Evolutionary conservation across 92 coral and sea anemone genomes (phyloP), one percentile per base, ranked within the genome.

Genomic region (Porites rus): DNA sequence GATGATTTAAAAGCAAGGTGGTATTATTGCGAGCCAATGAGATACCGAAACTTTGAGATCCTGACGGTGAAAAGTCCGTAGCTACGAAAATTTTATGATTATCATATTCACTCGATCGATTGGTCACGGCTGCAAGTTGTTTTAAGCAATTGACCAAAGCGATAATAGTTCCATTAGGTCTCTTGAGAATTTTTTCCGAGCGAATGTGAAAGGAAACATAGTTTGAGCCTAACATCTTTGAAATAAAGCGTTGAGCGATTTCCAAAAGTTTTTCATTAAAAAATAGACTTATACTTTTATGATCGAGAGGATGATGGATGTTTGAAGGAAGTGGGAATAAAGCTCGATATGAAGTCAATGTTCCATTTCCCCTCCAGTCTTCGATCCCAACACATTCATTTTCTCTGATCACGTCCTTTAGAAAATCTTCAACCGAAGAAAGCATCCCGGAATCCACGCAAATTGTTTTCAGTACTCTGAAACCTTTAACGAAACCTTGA

Each of bases 151-250:
- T 46, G 1, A 31, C 52, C 43, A 28, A 43, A 18, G 53, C 17
- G 16, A 7, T 9, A 71, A 50, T 71, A 43, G 6, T 71, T 17
- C 75, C 75, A 62, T 62, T 62, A 19, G 66, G 6, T 38, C 3
- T 2, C 1, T 31, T 43, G 14, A 71, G 31, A 5, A 71, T 71
- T 13, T 14, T 31, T 38, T 71, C 75, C 14, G 75, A 46, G 11
- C 75, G 75, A 31, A 71, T 71, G 54, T 71, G 75, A 46, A 25
- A 53, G 46, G 54, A 71, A 8, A 71, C 8, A 12, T 31, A 71
- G 75, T 31, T 6, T 3, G 20, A 18, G 19, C 20, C 25, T 1
- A 71, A 43, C 7, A 6, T 4, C 9, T 71, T 71, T 62, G 66
- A 62, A 7, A 16, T 62, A 14, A 62, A 62, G 66, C 18, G 19